phyloP scores from a whole-genome alignment of 2,888 invertebrate species.

The Zonitis immaculata region DNA sequence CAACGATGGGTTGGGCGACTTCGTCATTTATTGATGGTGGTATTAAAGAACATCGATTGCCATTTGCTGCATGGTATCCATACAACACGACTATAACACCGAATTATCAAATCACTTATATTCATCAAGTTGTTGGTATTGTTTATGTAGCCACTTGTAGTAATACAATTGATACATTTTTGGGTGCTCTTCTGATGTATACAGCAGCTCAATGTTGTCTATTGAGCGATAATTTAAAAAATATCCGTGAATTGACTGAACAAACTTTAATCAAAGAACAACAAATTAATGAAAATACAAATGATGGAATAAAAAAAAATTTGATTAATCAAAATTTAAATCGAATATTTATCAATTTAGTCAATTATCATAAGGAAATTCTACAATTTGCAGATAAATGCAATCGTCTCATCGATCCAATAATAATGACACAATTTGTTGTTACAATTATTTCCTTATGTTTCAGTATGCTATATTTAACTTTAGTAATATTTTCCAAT shows the following conservation, averaged over 20 bases:
- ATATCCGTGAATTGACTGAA: background rate
- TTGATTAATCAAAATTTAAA: background rate
- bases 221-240: slow-evolving; percentile 16
- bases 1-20: slow-evolving; percentile 1
- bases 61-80: slow-evolving; percentile 24
- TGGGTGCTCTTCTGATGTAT: slow-evolving; percentile 19
- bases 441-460: background rate
- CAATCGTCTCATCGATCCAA: background rate
- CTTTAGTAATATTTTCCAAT: background rate
- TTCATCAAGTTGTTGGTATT: slow-evolving; percentile 20
- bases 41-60: slow-evolving; percentile 5
- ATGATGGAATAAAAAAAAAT: background rate
- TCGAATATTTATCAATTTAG: too few species aligned
- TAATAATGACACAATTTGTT: slow-evolving; percentile 5
- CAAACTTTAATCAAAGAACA: background rate
- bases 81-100: slow-evolving; percentile 11
- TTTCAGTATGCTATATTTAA: slow-evolving; percentile 7
- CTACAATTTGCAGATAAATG: slow-evolving; percentile 5
- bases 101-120: slow-evolving; percentile 18
- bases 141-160: slow-evolving; percentile 13
- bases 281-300: background rate
- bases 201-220: slow-evolving; percentile 23
- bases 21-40: slow-evolving; percentile 11
- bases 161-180: slow-evolving; percentile 17
- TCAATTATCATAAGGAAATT: too few species aligned